A percentile compares a stretch with the other conserved stretches of the same genome.
Conservation (phyloP, 92 coral and sea anemone genomes). For the Pocillopora grandis region DNA sequence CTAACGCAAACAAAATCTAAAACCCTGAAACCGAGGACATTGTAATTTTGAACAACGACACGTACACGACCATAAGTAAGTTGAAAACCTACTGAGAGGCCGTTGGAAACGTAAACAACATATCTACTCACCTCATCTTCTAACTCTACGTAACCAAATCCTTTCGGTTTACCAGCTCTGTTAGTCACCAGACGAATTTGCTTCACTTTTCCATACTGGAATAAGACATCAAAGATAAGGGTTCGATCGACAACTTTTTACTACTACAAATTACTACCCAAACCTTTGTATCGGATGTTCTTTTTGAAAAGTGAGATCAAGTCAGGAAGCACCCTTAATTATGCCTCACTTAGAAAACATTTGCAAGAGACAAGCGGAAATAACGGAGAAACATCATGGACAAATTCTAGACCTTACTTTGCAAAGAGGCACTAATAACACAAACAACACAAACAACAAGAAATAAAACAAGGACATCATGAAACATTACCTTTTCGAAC, state of each 20-base stretch:
- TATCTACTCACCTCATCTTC: constrained; percentile 77
- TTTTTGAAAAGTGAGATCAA: too few species aligned
- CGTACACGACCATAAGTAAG: neutral
- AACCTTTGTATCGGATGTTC: too few species aligned
- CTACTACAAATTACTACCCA: too few species aligned
- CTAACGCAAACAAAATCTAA: too few species aligned
- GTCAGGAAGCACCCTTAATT: too few species aligned
- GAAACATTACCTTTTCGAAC: constrained; percentile 65
- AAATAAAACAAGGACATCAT: neutral
- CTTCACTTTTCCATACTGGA: constrained; percentile 84
- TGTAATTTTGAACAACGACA: neutral
- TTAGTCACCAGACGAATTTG: constrained; percentile 89
- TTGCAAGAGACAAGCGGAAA: neutral
- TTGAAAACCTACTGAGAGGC: neutral
- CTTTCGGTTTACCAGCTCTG: constrained; percentile 91
- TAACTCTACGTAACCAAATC: constrained; percentile 89
- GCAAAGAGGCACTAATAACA: neutral
- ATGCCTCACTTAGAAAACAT: neutral
- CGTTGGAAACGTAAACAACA: neutral
- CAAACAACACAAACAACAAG: neutral
- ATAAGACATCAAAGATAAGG: neutral
- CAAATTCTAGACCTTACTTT: neutral
- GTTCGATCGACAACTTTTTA: neutral
- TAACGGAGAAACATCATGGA: too few species aligned
- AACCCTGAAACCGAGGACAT: too few species aligned